These are phyloP conservation scores for Phthorimaea operculella DNA, from an alignment of 1,140 invertebrate genomes.

Conservation along the genomic window DNA sequence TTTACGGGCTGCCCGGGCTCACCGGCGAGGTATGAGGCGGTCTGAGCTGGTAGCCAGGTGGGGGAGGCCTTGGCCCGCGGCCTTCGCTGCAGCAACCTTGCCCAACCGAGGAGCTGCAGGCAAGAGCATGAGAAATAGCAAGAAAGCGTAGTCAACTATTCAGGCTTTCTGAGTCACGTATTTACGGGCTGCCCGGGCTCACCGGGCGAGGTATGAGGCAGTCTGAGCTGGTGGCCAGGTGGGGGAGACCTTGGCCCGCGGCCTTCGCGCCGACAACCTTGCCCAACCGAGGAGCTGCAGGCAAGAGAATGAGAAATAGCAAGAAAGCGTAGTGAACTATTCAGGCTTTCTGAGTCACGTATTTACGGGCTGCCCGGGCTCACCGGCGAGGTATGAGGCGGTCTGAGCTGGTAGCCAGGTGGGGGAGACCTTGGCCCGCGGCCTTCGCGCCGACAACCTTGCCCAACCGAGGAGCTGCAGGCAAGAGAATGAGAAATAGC, in stretches of 20 bases:
- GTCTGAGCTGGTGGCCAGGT: constrained; percentile 17
- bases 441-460: constrained; percentile 50
- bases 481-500: no score
- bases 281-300: constrained; percentile 6
- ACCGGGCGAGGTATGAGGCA: background rate
- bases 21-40: constrained; percentile 14
- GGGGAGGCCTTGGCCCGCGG: constrained; percentile 36
- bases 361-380: background rate
- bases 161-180: no score
- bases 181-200: no score
- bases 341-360: no score
- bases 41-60: constrained; percentile 17
- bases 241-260: constrained; percentile 36
- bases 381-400: constrained; percentile 13
- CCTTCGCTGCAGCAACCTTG: constrained; percentile 51
- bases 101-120: no score
- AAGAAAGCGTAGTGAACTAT: no score
- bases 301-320: no score
- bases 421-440: constrained; percentile 36
- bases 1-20: background rate
- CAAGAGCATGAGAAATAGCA: no score
- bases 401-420: constrained; percentile 17
- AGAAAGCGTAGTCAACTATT: no score
- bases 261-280: constrained; percentile 50
- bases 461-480: no score